Evolutionary conservation across 2,113 vertebrate genomes (phyloP).

Genomic region (Ibidorhyncha struthersii): DNA sequence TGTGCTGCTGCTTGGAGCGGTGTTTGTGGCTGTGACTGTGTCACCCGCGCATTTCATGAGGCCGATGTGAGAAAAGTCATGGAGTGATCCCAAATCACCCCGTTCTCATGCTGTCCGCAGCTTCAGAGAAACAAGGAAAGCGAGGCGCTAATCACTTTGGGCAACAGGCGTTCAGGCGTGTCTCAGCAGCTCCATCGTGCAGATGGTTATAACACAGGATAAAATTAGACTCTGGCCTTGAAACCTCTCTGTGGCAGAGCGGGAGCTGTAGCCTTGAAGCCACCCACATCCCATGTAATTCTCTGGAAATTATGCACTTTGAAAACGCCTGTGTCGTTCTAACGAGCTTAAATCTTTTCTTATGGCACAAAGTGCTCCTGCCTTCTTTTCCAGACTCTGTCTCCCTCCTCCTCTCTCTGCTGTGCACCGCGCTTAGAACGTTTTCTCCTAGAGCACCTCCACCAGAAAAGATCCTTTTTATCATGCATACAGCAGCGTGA

Average conservation of each 20-base stretch:
- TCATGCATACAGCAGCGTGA: neutral
- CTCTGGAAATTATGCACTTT: neutral
- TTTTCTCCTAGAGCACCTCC: constrained; percentile 11
- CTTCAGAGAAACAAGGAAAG: neutral
- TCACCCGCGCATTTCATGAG: rapidly evolving
- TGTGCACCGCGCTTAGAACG: neutral
- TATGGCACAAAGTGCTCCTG: neutral
- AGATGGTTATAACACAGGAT: neutral
- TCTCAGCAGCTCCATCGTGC: neutral
- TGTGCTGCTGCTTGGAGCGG: neutral
- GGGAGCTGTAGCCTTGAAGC: constrained; percentile 25
- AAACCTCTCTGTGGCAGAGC: neutral
- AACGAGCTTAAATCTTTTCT: neutral
- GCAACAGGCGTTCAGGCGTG: neutral
- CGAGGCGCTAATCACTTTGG: neutral
- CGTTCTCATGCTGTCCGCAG: rapidly evolving
- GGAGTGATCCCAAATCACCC: neutral
- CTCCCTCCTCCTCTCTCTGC: neutral
- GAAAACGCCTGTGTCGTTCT: neutral
- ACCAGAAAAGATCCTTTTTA: constrained; percentile 10
- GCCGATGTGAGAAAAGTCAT: rapidly evolving
- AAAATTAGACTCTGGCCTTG: constrained; percentile 43
- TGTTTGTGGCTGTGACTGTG: neutral
- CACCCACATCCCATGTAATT: constrained; percentile 25
- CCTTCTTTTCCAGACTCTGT: neutral